Percentiles rank a stretch among this genome's conserved stretches.
phyloP scores from a whole-genome alignment of 1,140 invertebrate species.

The Hermatobates lingyangjiaoensis region DNA sequence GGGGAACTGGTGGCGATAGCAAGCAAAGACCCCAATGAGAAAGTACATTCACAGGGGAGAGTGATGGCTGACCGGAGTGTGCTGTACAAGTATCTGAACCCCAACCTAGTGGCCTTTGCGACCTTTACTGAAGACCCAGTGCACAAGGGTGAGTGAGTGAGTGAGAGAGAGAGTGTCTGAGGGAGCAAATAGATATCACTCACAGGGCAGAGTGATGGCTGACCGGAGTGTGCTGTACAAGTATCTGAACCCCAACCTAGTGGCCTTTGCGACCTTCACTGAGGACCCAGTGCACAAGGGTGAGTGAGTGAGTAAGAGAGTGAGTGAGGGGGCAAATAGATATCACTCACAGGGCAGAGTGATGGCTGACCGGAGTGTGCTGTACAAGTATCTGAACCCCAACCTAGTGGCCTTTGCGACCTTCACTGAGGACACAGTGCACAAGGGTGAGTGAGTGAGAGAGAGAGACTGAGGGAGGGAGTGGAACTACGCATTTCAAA shows the following conservation, averaged over 20 bases:
- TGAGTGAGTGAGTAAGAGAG: no score
- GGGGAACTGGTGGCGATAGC: slow-evolving; percentile 37
- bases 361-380: slow-evolving; percentile 79
- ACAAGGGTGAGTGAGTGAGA: no score
- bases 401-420: slow-evolving; percentile 79
- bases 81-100: slow-evolving; percentile 96
- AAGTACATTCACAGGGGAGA: slow-evolving; percentile 87
- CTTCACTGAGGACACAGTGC: slow-evolving; percentile 48
- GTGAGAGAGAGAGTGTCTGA: background rate
- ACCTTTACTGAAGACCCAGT: slow-evolving; percentile 54
- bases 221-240: slow-evolving; percentile 96
- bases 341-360: slow-evolving; percentile 91
- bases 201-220: slow-evolving; percentile 81
- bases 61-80: slow-evolving; percentile 89
- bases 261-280: slow-evolving; percentile 65
- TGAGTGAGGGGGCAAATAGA: no score
- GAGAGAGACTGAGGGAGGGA: no score
- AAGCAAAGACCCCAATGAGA: slow-evolving; percentile 54
- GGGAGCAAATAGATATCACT: slow-evolving; percentile 36
- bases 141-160: slow-evolving; percentile 42
- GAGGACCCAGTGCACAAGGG: slow-evolving; percentile 55
- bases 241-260: slow-evolving; percentile 93
- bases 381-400: slow-evolving; percentile 98
- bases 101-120: slow-evolving; percentile 78
- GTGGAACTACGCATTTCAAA: background rate